A percentile compares a stretch with the other conserved stretches of the same genome.
Evolutionary conservation across 1,140 invertebrate species (phyloP).

Genomic region (Anoplophora glabripennis): DNA sequence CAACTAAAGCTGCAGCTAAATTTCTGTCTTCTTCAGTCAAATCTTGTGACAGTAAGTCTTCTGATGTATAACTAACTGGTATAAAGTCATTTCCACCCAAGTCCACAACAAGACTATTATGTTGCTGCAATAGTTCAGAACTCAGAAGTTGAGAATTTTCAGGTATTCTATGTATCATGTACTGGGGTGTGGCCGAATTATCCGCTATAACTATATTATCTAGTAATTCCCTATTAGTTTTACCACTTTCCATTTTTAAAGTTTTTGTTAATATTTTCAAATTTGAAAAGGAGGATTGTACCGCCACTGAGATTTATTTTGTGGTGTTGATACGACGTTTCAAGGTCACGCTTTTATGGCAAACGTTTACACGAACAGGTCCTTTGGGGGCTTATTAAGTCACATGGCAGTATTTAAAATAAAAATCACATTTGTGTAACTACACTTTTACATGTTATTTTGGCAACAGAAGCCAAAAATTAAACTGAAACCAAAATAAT

Average conservation of each 20-base stretch:
- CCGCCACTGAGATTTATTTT: conserved; percentile 31
- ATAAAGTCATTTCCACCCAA: conserved; percentile 46
- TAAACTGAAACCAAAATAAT: conserved; percentile 27
- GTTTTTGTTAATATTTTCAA: not conserved
- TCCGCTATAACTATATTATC: conserved; percentile 43
- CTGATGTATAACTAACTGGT: conserved; percentile 46
- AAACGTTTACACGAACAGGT: conserved; percentile 13
- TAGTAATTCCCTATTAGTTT: conserved; percentile 31
- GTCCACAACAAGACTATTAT: conserved; percentile 46
- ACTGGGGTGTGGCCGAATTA: conserved; percentile 38
- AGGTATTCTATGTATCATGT: conserved; percentile 44
- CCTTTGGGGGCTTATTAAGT: not conserved
- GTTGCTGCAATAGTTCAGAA: conserved; percentile 43
- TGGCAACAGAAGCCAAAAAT: conserved; percentile 12
- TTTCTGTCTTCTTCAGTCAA: conserved; percentile 54
- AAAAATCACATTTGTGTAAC: conserved; percentile 1
- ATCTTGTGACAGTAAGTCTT: conserved; percentile 45
- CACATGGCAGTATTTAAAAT: conserved; percentile 10
- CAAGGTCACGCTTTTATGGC: conserved; percentile 38
- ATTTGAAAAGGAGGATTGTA: conserved; percentile 14
- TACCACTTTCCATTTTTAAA: conserved; percentile 4
- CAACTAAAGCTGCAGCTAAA: conserved; percentile 53
- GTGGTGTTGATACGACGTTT: conserved; percentile 45
- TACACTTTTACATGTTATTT: conserved; percentile 9
- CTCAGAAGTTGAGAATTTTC: conserved; percentile 43